These are phyloP conservation scores for Xyrauchen texanus DNA, from an alignment of 2,113 vertebrate genomes.

Conservation along the genomic window DNA sequence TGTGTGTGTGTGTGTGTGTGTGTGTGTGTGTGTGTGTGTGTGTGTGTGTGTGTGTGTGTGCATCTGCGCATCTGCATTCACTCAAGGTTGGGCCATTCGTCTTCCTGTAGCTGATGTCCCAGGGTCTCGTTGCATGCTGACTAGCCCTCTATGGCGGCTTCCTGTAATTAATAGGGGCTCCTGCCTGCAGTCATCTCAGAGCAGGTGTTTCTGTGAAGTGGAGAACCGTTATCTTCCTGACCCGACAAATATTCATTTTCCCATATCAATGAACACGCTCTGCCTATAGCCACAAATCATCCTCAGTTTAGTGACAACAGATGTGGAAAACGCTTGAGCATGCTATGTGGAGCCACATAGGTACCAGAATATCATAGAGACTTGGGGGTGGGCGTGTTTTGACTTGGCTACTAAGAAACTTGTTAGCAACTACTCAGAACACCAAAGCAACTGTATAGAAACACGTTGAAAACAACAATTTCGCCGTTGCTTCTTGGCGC, in stretches of 20 bases:
- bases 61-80: constrained; percentile 43
- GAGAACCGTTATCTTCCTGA: constrained; percentile 45
- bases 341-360: constrained; percentile 1
- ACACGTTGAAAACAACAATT: too few species aligned
- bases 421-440: too few species aligned
- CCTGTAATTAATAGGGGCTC: constrained; percentile 75
- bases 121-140: constrained; percentile 63
- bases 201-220: constrained; percentile 68
- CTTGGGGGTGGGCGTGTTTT: too few species aligned
- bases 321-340: background rate
- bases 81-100: constrained; percentile 65
- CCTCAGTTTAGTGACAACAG: constrained; percentile 24
- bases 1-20: constrained; percentile 59
- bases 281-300: constrained; percentile 30
- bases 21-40: constrained; percentile 40
- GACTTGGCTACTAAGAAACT: too few species aligned
- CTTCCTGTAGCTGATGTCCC: constrained; percentile 65
- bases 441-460: too few species aligned
- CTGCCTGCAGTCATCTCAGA: constrained; percentile 61
- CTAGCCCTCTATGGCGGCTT: constrained; percentile 62
- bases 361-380: too few species aligned
- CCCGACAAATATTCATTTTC: constrained; percentile 47
- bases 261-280: constrained; percentile 40
- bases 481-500: too few species aligned
- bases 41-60: background rate